phyloP scores from a whole-genome alignment of 2,888 invertebrate genomes.

The Stenotaenia linearis region DNA sequence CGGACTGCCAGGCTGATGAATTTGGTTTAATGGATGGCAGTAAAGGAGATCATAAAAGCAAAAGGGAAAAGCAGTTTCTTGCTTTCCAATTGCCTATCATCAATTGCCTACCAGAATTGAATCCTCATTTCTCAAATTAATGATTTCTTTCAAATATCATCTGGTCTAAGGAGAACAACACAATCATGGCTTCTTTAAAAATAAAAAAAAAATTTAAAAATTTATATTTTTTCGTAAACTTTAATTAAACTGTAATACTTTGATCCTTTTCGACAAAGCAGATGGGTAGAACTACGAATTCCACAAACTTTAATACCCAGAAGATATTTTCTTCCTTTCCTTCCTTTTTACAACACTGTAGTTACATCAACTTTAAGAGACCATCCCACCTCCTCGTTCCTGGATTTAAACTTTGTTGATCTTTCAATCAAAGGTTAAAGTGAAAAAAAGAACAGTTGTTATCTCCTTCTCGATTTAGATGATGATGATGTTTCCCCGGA shows the following conservation, averaged over 20 bases:
- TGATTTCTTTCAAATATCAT: not conserved
- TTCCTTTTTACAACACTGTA: too few species aligned
- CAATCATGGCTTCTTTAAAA: too few species aligned
- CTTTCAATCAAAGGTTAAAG: conserved; percentile 7
- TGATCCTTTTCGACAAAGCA: too few species aligned
- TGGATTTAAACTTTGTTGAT: not conserved
- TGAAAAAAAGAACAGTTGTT: not conserved
- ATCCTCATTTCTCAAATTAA: not conserved
- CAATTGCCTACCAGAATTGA: not conserved
- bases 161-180: too few species aligned
- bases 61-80: not conserved
- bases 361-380: too few species aligned
- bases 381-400: too few species aligned
- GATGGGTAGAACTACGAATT: too few species aligned
- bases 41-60: not conserved
- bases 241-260: too few species aligned
- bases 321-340: too few species aligned
- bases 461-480: not conserved
- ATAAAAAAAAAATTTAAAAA: too few species aligned
- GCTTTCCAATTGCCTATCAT: not conserved
- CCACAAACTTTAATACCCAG: too few species aligned
- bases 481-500: not conserved
- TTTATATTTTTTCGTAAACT: too few species aligned
- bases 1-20: not conserved
- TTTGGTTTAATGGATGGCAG: not conserved